Conservation (phyloP, 1,140 invertebrate genomes). For the Chymomyza costata region DNA sequence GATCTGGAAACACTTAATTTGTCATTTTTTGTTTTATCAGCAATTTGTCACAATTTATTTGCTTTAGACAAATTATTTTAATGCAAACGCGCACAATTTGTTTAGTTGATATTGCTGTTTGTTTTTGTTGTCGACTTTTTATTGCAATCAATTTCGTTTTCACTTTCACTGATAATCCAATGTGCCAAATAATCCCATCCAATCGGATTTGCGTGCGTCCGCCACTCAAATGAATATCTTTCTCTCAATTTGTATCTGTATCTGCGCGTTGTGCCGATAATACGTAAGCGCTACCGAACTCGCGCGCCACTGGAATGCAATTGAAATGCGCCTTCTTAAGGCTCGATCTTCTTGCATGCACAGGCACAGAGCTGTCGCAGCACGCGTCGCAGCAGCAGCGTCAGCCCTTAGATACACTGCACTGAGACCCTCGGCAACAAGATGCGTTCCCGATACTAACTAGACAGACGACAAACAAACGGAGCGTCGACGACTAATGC, state of each 20-base stretch:
- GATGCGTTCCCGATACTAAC: constrained; percentile 43
- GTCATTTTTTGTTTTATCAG: constrained; percentile 1
- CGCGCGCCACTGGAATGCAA: constrained; percentile 62
- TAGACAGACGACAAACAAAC: constrained; percentile 44
- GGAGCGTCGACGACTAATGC: constrained; percentile 9
- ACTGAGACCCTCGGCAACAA: constrained; percentile 38
- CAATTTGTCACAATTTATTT: constrained; percentile 4
- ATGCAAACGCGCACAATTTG: background rate
- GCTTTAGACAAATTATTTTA: too few species aligned
- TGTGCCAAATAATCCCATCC: constrained; percentile 6
- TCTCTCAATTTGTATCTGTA: background rate
- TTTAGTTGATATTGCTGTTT: background rate
- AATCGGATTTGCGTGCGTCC: constrained; percentile 11
- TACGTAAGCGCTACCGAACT: constrained; percentile 48
- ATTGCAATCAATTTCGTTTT: constrained; percentile 4
- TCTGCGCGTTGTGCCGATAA: constrained; percentile 24
- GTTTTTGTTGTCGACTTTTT: background rate
- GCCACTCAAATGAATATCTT: too few species aligned
- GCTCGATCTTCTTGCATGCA: too few species aligned
- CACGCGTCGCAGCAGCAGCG: constrained; percentile 13
- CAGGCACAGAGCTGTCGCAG: constrained; percentile 15
- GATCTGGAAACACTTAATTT: constrained; percentile 18
- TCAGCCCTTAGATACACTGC: constrained; percentile 42
- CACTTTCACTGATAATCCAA: constrained; percentile 61
- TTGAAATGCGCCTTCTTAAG: constrained; percentile 37